Evolutionary conservation across 2,888 invertebrate species (phyloP).

Genomic region (Calephelis perditalis): DNA sequence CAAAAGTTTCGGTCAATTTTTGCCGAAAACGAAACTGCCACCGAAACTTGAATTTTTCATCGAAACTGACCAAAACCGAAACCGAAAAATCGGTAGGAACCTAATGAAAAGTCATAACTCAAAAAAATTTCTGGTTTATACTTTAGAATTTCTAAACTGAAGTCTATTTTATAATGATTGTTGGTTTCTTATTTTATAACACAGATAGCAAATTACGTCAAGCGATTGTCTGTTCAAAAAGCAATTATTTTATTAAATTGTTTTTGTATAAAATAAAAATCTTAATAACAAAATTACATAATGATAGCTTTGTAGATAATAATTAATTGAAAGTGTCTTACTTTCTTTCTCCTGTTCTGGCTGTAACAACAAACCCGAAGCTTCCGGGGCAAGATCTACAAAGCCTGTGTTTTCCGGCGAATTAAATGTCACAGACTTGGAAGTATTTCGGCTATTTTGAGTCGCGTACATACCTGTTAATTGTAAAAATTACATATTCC

Average conservation of each 20-base stretch:
- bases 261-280: background rate
- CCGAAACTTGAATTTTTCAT: too few relatives aligned
- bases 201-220: too few relatives aligned
- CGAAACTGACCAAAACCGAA: too few relatives aligned
- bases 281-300: background rate
- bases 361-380: conserved; percentile 46
- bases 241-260: background rate
- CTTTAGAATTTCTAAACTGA: too few relatives aligned
- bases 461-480: conserved; percentile 8
- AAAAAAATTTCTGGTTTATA: too few relatives aligned
- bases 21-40: too few relatives aligned
- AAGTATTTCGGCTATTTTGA: conserved; percentile 48
- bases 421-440: conserved; percentile 62
- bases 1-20: too few relatives aligned
- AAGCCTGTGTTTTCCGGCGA: conserved; percentile 41
- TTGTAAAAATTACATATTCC: background rate
- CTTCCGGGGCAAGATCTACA: conserved; percentile 34
- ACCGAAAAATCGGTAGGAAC: too few relatives aligned
- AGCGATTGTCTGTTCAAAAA: background rate
- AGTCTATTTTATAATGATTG: too few relatives aligned
- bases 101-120: too few relatives aligned
- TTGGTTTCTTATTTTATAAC: too few relatives aligned
- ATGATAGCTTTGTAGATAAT: too few relatives aligned
- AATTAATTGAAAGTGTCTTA: conserved; percentile 14
- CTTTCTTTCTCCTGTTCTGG: conserved; percentile 31